Conservation (phyloP, 2,888 invertebrate species). For the Heteromyza rotundicornis region DNA sequence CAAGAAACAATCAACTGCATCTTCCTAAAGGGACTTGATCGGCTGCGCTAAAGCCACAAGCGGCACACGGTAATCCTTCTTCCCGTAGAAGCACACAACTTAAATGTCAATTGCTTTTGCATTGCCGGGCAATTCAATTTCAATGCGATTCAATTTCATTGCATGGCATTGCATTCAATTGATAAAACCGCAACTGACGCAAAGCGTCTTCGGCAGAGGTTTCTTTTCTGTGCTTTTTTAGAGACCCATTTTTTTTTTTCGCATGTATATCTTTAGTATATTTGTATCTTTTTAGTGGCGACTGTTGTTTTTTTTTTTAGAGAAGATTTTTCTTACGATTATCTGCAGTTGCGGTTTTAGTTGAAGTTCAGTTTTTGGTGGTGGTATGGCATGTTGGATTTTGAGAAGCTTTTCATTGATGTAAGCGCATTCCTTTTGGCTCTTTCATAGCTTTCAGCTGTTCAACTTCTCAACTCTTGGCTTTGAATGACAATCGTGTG, state of each 20-base stretch:
- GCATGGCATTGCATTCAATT: no score
- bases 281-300: slow-evolving; percentile 1
- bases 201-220: slow-evolving; percentile 6
- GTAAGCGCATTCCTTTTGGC: background rate
- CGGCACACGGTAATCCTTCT: background rate
- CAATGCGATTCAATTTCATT: background rate
- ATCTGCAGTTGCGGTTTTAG: background rate
- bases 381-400: background rate
- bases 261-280: background rate
- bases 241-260: background rate
- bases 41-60: background rate
- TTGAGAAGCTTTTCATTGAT: slow-evolving; percentile 8
- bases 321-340: slow-evolving; percentile 17
- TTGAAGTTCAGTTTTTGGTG: background rate
- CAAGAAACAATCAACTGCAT: no score
- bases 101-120: slow-evolving; percentile 17
- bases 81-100: background rate
- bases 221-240: background rate
- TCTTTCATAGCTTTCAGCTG: background rate
- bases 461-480: background rate
- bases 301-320: no score
- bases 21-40: no score
- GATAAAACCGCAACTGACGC: slow-evolving; percentile 16
- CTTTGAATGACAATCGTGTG: background rate
- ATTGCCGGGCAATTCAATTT: slow-evolving; percentile 9